These are phyloP conservation scores for Beaufortia kweichowensis DNA, from an alignment of 2,113 vertebrate genomes.

Conservation along the genomic window DNA sequence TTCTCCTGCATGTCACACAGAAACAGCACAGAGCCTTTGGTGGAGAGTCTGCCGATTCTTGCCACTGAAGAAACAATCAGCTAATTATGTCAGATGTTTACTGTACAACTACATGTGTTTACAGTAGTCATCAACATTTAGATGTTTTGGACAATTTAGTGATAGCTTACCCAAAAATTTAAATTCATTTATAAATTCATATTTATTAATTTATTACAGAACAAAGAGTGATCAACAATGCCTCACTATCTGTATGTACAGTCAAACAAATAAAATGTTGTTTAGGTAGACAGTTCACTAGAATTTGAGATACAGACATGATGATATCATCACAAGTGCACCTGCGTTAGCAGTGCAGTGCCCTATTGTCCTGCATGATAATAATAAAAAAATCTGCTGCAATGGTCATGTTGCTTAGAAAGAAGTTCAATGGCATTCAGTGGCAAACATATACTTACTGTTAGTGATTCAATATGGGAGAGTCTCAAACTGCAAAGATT, in stretches of 20 bases:
- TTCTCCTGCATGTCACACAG: constrained; percentile 92
- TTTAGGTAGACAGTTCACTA: neutral
- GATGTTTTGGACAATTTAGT: no score
- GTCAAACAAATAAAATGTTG: no score
- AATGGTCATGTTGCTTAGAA: no score
- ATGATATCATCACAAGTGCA: neutral
- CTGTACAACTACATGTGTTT: neutral
- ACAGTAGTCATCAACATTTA: neutral
- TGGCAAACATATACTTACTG: constrained; percentile 27
- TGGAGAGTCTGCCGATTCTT: constrained; percentile 70
- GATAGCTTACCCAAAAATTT: no score
- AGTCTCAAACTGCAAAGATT: neutral
- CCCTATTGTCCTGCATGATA: neutral
- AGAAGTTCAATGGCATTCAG: neutral
- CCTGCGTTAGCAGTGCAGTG: neutral
- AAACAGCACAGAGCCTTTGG: constrained; percentile 78
- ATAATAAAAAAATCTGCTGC: neutral
- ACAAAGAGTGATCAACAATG: no score
- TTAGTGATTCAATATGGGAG: neutral
- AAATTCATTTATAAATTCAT: no score
- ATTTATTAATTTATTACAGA: no score
- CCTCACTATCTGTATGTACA: no score
- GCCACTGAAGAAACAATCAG: constrained; percentile 63
- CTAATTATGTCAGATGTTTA: neutral
- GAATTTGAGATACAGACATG: neutral